phyloP scores from a whole-genome alignment of 2,888 invertebrate genomes.

The Protophormia terraenovae region DNA sequence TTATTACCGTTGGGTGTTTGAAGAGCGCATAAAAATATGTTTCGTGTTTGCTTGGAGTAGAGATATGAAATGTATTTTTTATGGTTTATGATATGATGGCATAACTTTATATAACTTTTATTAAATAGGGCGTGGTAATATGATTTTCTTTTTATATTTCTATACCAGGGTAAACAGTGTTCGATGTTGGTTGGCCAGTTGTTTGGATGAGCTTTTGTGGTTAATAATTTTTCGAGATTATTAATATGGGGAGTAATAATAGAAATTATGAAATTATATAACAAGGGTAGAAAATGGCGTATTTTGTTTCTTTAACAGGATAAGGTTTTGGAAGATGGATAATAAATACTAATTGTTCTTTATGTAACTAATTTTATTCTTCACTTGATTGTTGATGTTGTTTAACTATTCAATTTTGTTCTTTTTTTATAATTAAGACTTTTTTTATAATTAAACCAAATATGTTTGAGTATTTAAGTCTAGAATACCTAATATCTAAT shows the following conservation, averaged over 20 bases:
- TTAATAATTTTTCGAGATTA: conserved; percentile 57
- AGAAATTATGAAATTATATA: conserved; percentile 49
- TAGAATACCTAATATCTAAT: no score
- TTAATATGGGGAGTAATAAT: conserved; percentile 43
- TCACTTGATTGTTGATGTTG: no score
- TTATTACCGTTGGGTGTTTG: conserved; percentile 17
- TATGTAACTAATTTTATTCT: no score
- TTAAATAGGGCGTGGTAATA: conserved; percentile 62
- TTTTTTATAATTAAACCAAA: no score
- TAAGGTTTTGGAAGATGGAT: neutral
- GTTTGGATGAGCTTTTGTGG: conserved; percentile 43
- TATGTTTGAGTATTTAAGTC: no score
- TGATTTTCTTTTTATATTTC: neutral
- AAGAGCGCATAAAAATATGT: conserved; percentile 60
- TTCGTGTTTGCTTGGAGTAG: conserved; percentile 37
- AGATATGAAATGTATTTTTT: conserved; percentile 53
- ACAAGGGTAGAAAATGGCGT: conserved; percentile 64
- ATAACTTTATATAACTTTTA: conserved; percentile 64
- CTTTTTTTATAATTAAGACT: no score
- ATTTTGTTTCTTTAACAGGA: neutral
- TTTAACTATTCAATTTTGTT: no score
- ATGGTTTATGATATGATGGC: conserved; percentile 65
- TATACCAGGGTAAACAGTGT: neutral
- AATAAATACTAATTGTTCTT: no score
- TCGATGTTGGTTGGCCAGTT: conserved; percentile 43